Evolutionary conservation across 2,797 vertebrate genomes (phyloP).

Genomic region (Myripristis jacobus): DNA sequence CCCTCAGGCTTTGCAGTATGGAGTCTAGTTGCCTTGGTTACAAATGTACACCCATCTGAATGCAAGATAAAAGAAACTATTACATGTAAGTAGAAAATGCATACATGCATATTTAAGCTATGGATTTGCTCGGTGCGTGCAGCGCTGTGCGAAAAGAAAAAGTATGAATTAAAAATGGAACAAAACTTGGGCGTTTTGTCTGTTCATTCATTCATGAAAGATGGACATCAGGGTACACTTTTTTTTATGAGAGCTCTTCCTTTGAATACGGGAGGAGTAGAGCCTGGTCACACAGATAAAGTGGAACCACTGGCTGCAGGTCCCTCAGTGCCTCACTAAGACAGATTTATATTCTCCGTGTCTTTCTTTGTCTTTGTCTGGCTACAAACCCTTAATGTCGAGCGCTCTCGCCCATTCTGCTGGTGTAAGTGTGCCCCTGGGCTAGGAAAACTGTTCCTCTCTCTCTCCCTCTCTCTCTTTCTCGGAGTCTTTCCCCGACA

Average conservation of each 20-base stretch:
- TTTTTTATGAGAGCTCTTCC: conserved; percentile 26
- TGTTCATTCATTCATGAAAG: conserved; percentile 19
- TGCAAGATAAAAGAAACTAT: conserved; percentile 5
- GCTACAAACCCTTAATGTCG: conserved; percentile 60
- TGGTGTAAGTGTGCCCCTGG: conserved; percentile 61
- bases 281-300: conserved; percentile 63
- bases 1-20: conserved; percentile 45
- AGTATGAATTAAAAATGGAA: conserved; percentile 10
- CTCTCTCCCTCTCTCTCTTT: conserved; percentile 30
- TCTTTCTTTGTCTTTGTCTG: conserved; percentile 73
- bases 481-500: conserved; percentile 28
- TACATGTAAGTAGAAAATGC: background rate
- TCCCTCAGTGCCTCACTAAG: conserved; percentile 68
- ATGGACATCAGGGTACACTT: conserved; percentile 10
- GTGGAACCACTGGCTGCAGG: conserved; percentile 45
- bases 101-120: background rate
- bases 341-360: conserved; percentile 70
- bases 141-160: too few relatives aligned
- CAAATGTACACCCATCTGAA: conserved; percentile 38
- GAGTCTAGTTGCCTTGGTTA: conserved; percentile 60
- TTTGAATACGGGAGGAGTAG: conserved; percentile 46
- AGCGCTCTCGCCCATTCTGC: conserved; percentile 54
- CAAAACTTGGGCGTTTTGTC: background rate
- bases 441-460: conserved; percentile 35
- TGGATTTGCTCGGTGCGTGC: background rate